Conservation (phyloP, 1,140 invertebrate genomes). For the Apolygus lucorum region DNA sequence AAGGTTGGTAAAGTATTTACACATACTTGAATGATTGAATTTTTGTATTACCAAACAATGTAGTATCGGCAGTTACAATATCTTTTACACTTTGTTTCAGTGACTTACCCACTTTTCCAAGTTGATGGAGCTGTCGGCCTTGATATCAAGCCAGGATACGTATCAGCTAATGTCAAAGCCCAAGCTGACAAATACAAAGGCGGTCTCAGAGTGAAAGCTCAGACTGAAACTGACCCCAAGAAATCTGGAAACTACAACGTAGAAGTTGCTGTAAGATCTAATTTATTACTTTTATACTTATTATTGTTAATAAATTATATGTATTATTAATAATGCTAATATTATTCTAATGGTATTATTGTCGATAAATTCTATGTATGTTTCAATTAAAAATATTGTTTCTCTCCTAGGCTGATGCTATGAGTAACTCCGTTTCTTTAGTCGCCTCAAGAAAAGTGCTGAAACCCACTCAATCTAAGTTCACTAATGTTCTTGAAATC, state of each 20-base stretch:
- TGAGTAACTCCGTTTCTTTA: conserved; percentile 45
- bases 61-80: too few relatives aligned
- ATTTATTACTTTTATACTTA: too few relatives aligned
- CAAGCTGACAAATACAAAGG: conserved; percentile 26
- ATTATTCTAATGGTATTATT: too few relatives aligned
- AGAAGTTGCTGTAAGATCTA: conserved; percentile 42
- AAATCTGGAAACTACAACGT: conserved; percentile 47
- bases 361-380: too few relatives aligned
- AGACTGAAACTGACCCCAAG: background rate
- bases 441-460: conserved; percentile 47
- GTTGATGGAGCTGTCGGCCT: conserved; percentile 19
- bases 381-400: too few relatives aligned
- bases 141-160: conserved; percentile 13
- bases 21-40: too few relatives aligned
- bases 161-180: conserved; percentile 21
- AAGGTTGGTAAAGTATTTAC: conserved; percentile 32
- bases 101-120: conserved; percentile 27
- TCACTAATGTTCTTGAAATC: conserved; percentile 49
- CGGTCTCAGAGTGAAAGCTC: conserved; percentile 1
- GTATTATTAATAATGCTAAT: too few relatives aligned
- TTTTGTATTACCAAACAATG: too few relatives aligned
- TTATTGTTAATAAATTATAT: background rate
- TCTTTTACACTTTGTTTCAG: conserved; percentile 23
- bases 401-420: conserved; percentile 37
- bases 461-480: conserved; percentile 49